Conservation (phyloP, 2,888 invertebrate species). For the Eupithecia insigniata region DNA sequence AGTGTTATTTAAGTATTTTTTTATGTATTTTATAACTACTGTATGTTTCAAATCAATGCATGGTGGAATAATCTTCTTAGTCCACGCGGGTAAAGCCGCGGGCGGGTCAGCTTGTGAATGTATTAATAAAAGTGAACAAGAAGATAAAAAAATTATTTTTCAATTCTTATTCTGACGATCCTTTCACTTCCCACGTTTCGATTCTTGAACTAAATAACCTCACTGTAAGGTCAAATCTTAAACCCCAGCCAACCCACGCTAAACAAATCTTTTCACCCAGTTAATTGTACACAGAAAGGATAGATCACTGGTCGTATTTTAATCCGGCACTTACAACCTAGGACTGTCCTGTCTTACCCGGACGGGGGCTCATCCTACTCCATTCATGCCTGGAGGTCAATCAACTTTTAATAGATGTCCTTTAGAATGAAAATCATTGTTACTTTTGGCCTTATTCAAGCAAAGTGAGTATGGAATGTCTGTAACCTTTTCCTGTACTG, state of each 20-base stretch:
- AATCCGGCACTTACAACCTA: neutral
- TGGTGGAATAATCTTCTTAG: too few relatives aligned
- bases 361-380: neutral
- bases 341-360: neutral
- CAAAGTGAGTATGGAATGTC: too few relatives aligned
- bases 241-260: neutral
- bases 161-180: too few relatives aligned
- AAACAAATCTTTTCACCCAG: neutral
- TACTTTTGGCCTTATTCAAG: neutral
- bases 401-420: neutral
- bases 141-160: too few relatives aligned
- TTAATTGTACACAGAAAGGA: neutral
- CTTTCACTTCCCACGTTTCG: too few relatives aligned
- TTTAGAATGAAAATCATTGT: neutral
- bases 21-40: too few relatives aligned
- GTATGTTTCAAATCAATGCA: too few relatives aligned
- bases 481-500: neutral
- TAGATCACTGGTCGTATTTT: neutral
- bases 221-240: neutral
- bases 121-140: too few relatives aligned
- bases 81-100: too few relatives aligned
- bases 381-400: constrained; percentile 2
- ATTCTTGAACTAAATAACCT: too few relatives aligned
- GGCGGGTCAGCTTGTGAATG: too few relatives aligned
- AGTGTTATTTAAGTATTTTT: too few relatives aligned